Base-by-base conservation (phyloP, 2,888 invertebrate species). In the Macaria notata region DNA sequence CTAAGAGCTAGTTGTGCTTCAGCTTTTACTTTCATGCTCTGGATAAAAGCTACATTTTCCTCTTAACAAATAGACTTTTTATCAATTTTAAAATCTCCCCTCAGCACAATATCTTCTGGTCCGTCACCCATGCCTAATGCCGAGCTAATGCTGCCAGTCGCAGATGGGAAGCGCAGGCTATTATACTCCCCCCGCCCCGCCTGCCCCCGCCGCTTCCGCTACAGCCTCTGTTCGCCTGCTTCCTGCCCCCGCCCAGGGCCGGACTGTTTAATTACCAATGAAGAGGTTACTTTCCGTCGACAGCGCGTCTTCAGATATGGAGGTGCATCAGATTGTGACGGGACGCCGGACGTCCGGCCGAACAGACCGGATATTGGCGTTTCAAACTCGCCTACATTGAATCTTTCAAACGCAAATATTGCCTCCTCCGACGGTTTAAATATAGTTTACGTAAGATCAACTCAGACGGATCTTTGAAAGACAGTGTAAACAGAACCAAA, bases 121-220 rank as follows among this genome's bases (percentile, higher is more conserved):
- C 58, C 43, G 43, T 44, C 58, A 61, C 62, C 62, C 62, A 61
- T 62, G 60, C 58, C 55, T 64, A 59, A 64, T 62, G 46, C 39
- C 36, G 8, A 59, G 61, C 62, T 62, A 56, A 59, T 61, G 61
- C 58, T 45, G 53, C 59, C 55, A 62, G 63, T 62, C 62, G 59
- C 67, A 67, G 65, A 65, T 67, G 63, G 66, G 54, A 65, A 63
- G 55, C 60, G 57, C 59, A 60, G 67, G 65, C 67, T 67, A 67
- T 67, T 67, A 67, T 64, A 61, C 57, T 58, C 56, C 59, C 55
- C 58, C 50, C 56, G 57, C 41, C 58, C 54, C 52, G 64, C 65
- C 71, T 68, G 66, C 63, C 61, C 53, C 56, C 65, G 59, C 47
- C 62, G 42, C 65, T 61, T 67, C 63, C 62, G 63, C 59, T 62